Evolutionary conservation across 2,888 invertebrate genomes (phyloP).

Genomic region (Noctua fimbriata): DNA sequence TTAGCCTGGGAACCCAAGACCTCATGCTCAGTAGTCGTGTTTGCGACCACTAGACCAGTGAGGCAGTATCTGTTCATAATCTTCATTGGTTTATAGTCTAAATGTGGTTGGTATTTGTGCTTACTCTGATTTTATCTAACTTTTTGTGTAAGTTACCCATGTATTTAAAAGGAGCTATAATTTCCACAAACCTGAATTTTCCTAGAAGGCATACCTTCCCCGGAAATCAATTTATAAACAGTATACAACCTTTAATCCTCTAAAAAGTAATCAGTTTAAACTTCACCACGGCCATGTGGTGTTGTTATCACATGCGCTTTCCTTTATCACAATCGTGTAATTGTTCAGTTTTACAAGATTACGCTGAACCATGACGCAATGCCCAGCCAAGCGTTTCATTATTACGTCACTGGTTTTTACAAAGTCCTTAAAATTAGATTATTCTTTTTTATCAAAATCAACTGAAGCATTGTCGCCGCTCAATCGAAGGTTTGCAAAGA

Average conservation of each 20-base stretch:
- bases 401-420: constrained; percentile 39
- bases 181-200: too few relatives aligned
- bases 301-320: constrained; percentile 26
- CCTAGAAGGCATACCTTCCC: not conserved
- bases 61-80: too few relatives aligned
- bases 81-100: not conserved
- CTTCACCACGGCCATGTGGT: not conserved
- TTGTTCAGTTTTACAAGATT: constrained; percentile 36
- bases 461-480: constrained; percentile 14
- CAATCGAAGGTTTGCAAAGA: constrained; percentile 5
- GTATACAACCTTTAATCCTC: not conserved
- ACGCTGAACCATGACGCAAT: constrained; percentile 31
- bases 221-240: not conserved
- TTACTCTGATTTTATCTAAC: not conserved
- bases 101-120: not conserved
- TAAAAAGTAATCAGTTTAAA: constrained; percentile 17
- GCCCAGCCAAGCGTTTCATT: constrained; percentile 11
- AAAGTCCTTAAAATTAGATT: constrained; percentile 34
- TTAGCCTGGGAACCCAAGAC: not conserved
- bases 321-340: constrained; percentile 41
- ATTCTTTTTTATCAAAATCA: constrained; percentile 31
- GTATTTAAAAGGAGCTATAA: too few relatives aligned
- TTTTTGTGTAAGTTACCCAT: not conserved
- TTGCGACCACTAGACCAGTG: not conserved
- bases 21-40: not conserved